These are phyloP conservation scores for Urosaurus nigricauda DNA, from an alignment of 2,797 vertebrate species.

Conservation along the genomic window DNA sequence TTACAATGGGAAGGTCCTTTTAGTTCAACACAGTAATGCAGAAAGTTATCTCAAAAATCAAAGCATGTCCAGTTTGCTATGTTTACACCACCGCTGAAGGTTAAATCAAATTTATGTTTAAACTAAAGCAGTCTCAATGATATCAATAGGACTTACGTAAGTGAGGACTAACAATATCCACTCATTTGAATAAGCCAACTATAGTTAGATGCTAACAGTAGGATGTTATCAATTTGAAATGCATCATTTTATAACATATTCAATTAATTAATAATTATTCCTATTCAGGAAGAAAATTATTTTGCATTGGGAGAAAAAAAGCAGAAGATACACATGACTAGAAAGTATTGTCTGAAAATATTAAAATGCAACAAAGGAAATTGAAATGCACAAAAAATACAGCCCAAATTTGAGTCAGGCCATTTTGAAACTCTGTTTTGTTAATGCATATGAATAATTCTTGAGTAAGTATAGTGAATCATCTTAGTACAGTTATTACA, in stretches of 20 bases:
- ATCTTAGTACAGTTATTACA: neutral
- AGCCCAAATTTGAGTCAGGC: neutral
- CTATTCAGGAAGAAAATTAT: too few species aligned
- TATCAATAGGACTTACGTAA: too few species aligned
- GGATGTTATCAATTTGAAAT: neutral
- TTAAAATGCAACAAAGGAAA: neutral
- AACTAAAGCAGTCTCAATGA: too few species aligned
- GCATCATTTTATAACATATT: neutral
- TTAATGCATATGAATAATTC: constrained; percentile 21
- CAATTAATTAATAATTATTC: neutral
- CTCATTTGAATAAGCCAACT: too few species aligned
- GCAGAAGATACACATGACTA: neutral
- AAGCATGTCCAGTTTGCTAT: neutral
- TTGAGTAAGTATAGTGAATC: neutral
- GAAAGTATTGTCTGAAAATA: neutral
- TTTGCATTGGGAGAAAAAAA: neutral
- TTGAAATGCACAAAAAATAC: neutral
- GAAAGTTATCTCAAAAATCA: neutral
- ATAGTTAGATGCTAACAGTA: too few species aligned
- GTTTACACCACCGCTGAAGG: too few species aligned
- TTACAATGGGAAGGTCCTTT: neutral
- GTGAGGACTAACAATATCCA: too few species aligned
- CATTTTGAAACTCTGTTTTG: neutral
- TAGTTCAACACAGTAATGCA: neutral
- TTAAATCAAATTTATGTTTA: too few species aligned